These are phyloP conservation scores for Amphimedon queenslandica DNA, from an alignment of 37 sponge, comb jelly and placozoan species.

Conservation along the genomic window DNA sequence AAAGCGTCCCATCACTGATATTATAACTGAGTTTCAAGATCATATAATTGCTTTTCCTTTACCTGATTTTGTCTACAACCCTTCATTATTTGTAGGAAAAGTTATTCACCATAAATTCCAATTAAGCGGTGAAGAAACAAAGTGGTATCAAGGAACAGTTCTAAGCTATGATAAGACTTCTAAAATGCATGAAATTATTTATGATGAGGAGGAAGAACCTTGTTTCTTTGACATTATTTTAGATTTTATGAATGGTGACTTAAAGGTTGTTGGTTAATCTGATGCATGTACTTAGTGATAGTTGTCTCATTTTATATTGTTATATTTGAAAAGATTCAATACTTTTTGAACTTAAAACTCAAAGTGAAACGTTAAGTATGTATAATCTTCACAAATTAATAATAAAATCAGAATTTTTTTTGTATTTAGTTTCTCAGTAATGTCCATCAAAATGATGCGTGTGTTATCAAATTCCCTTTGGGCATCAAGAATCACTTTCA, in stretches of 20 bases:
- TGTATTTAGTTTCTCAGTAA: too few species aligned
- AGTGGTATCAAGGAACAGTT: conserved; percentile 9
- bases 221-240: conserved; percentile 13
- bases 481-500: too few species aligned
- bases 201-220: conserved; percentile 22
- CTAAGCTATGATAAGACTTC: conserved; percentile 23
- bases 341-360: too few species aligned
- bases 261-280: conserved; percentile 4
- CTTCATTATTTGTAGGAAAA: not conserved
- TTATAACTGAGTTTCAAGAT: conserved; percentile 11
- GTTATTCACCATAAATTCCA: conserved; percentile 11
- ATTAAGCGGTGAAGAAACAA: not conserved
- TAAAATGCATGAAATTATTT: conserved; percentile 34
- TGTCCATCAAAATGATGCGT: too few species aligned
- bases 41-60: too few species aligned
- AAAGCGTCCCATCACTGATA: conserved; percentile 14
- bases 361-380: too few species aligned
- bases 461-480: too few species aligned
- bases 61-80: not conserved
- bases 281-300: too few species aligned
- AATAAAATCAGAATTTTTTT: too few species aligned
- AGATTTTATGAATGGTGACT: conserved; percentile 6
- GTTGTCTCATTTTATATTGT: too few species aligned
- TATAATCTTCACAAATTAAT: too few species aligned
- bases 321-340: too few species aligned